These are phyloP conservation scores for Hyposoter didymator DNA, from an alignment of 2,888 invertebrate genomes.

Conservation along the genomic window DNA sequence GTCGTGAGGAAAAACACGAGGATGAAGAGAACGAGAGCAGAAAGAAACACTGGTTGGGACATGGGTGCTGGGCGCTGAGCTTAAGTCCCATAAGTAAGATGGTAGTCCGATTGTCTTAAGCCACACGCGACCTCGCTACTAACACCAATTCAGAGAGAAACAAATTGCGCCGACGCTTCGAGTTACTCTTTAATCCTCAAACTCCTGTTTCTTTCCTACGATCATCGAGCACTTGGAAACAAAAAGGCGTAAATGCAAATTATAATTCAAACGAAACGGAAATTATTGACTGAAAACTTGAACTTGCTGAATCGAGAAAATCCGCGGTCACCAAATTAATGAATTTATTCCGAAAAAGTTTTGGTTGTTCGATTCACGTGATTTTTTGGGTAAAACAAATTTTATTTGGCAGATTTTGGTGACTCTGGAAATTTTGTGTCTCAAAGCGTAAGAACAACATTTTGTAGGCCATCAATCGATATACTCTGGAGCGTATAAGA, in stretches of 20 bases:
- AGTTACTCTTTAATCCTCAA: conserved; percentile 48
- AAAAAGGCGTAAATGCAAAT: not conserved
- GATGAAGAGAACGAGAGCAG: conserved; percentile 21
- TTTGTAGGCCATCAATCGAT: not conserved
- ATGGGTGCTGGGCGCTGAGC: conserved; percentile 47
- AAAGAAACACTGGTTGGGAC: conserved; percentile 1
- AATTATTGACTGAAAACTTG: too few species aligned
- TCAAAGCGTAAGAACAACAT: not conserved
- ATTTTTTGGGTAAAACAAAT: too few species aligned
- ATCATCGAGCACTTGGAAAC: not conserved
- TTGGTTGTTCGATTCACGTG: too few species aligned
- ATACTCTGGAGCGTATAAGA: not conserved
- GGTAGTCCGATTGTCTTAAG: conserved; percentile 72
- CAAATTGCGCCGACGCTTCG: conserved; percentile 75
- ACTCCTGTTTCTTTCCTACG: conserved; percentile 20
- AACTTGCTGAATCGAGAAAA: too few species aligned
- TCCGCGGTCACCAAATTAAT: too few species aligned
- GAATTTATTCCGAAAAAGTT: too few species aligned
- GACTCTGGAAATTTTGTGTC: too few species aligned
- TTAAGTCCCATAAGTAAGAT: conserved; percentile 47
- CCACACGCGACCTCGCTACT: conserved; percentile 54
- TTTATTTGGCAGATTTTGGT: too few species aligned
- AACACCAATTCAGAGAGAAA: conserved; percentile 65
- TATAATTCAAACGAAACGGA: not conserved
- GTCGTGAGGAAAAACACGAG: conserved; percentile 26